Evolutionary conservation across 2,888 invertebrate species (phyloP), one percentile per base, ranked within the genome.

Genomic region (Dolichomitus sp.): DNA sequence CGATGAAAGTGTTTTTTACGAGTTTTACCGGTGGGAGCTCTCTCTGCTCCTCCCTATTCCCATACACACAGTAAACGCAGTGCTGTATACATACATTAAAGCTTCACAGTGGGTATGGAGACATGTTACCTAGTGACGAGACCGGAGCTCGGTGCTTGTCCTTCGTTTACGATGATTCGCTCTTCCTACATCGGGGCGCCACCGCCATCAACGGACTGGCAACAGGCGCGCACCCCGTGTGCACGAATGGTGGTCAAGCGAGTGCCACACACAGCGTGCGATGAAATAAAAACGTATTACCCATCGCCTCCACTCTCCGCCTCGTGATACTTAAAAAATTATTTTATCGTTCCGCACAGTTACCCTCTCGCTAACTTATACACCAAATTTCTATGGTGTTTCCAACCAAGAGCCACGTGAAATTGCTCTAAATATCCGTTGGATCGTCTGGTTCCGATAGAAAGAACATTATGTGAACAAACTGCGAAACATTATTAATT

Each of bases 1-100:
- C 68, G 72, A 77, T 77, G 81, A 68, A 73, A 72, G 72, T 81
- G 65, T 81, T 80, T 80, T 80, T 73, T 68, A 72, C 45, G 76
- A 76, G 65, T 72, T 81, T 81, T 61, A 81, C 72, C 66, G 54
- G 63, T 65, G 42, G 27, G 57, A 73, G 59, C 79, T 57, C 50
- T 50, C 70, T 40, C 42, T 19, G 2, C 30, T 54, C 54, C 6
- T 33, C 37, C 57, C 23, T 40, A 40, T 68, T 12, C 30, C 23
- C 52, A 6, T n/a, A 14, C 30, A 54, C 33, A 52, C 45, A 30
- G 37, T 27, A 69, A 37, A 57, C 57, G n/a, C 33, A 14, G 57
- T 33, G 7, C 48, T 66, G 57, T 76, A 52, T 76, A 48, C 70
- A 66, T 40, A 50, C 23, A 57, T 59, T 65, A 40, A 48, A 72